Evolutionary conservation across 1,140 invertebrate genomes (phyloP).

Genomic region (Phortica variegata): DNA sequence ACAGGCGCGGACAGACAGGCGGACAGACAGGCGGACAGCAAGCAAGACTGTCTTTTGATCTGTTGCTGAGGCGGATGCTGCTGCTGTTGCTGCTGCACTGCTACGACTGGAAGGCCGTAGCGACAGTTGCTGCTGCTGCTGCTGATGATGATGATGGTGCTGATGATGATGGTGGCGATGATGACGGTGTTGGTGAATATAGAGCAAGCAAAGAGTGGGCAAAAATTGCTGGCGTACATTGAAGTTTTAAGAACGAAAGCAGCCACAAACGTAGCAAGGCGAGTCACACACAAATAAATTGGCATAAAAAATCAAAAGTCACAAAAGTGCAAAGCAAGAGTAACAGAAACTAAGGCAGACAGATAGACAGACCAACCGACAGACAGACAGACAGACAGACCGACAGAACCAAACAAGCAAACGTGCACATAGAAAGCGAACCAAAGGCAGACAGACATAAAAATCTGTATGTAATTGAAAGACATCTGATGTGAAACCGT

Average conservation of each 20-base stretch:
- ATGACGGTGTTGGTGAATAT: conserved; percentile 14
- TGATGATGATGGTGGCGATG: conserved; percentile 21
- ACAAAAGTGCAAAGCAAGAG: conserved; percentile 33
- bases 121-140: conserved; percentile 3
- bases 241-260: too few species aligned
- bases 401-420: conserved; percentile 21
- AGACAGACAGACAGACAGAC: conserved; percentile 7
- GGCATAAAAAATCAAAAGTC: conserved; percentile 55
- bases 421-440: neutral
- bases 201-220: conserved; percentile 23
- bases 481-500: too few species aligned
- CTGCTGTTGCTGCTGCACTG: neutral
- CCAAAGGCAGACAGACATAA: conserved; percentile 6
- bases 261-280: neutral
- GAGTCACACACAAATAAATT: conserved; percentile 34
- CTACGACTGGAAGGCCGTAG: too few species aligned
- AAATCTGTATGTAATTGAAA: too few species aligned
- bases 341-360: neutral
- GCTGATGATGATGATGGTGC: conserved; percentile 14
- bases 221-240: too few species aligned
- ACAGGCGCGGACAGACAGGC: neutral
- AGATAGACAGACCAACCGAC: neutral
- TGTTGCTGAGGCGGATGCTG: conserved; percentile 27
- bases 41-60: conserved; percentile 55
- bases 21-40: conserved; percentile 19